Evolutionary conservation across 2,113 vertebrate species (phyloP), one percentile per base, ranked within the genome.

Genomic region (Brachyistius frenatus): DNA sequence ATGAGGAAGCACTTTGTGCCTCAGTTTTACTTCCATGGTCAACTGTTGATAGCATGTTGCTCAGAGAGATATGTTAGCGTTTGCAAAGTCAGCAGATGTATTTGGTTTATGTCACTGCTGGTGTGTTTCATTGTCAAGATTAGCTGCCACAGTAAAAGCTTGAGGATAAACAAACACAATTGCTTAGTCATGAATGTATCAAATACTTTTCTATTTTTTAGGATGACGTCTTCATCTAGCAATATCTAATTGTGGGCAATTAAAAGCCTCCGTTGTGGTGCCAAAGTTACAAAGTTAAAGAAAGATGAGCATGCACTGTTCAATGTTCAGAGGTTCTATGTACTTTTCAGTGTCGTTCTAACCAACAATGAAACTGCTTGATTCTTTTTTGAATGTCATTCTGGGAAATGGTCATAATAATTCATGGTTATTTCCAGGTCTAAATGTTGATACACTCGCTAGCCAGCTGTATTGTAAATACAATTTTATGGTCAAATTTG

Each of bases 1-100:
- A 82, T 61, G 74, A 83, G 88, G 91, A 92, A 91, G 81, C 67
- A 13, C 36, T 90, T 90, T 33, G 37, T 73, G 46, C 35, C 62
- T 55, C 44, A 73, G 81, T 81, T 84, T 87, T 76, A 78, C 82
- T 88, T 88, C 76, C 74, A 78, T n/a, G 54, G 73, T 84, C 66
- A 81, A 74, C 76, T 82, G 66, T 85, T 67, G 56, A 49, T 68
- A n/a, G 33, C 69, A 36, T 60, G 84, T 80, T 81, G 60, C 70
- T 74, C 55, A 55, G 72, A 54, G 30, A 78, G 16, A 55, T 10
- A 30, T 2, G 5, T 8, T 61, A n/a, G 33, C 64, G 55, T 65
- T 50, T 58, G 80, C 44, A 54, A 76, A 75, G 8, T 71, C 53
- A 62, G 76, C 60, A 37, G 35, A 71, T 57, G 36, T 37, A 39